Percentiles rank a stretch among this genome's conserved stretches.
Conservation (phyloP, 2,888 invertebrate genomes). For the Stegana nigrithorax region DNA sequence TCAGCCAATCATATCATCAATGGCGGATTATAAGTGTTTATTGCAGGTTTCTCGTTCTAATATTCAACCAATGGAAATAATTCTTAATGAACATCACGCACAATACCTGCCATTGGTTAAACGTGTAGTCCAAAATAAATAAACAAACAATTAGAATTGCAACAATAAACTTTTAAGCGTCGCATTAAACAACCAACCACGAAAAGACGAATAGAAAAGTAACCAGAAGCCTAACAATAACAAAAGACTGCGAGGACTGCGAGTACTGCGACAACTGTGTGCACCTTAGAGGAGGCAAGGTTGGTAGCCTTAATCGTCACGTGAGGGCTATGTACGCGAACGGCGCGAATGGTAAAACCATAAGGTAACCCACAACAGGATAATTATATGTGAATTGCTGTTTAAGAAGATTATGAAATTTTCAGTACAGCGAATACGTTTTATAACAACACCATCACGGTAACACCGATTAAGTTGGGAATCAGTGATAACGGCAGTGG, state of each 20-base stretch:
- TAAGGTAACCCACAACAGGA: constrained; percentile 44
- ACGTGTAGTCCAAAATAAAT: constrained; percentile 1
- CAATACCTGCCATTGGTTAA: constrained; percentile 31
- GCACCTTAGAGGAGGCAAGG: constrained; percentile 16
- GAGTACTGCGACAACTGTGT: constrained; percentile 14
- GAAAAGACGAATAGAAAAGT: neutral
- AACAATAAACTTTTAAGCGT: neutral
- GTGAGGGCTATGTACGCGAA: constrained; percentile 50
- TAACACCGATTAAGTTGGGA: constrained; percentile 51
- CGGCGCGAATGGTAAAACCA: constrained; percentile 53
- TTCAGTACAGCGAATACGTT: constrained; percentile 44
- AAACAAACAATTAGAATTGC: neutral
- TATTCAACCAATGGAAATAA: constrained; percentile 31
- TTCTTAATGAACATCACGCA: constrained; percentile 29
- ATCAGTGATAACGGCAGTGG: constrained; percentile 16
- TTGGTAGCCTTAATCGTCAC: neutral
- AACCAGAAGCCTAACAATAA: neutral
- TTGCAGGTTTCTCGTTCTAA: constrained; percentile 32
- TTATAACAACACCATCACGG: constrained; percentile 53
- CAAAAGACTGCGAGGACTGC: neutral
- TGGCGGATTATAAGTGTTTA: constrained; percentile 35
- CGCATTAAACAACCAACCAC: neutral
- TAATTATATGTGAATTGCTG: constrained; percentile 31
- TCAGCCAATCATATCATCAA: constrained; percentile 26
- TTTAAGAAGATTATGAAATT: neutral